Conservation (phyloP, 2,113 vertebrate genomes). For the Varanus komodoensis region DNA sequence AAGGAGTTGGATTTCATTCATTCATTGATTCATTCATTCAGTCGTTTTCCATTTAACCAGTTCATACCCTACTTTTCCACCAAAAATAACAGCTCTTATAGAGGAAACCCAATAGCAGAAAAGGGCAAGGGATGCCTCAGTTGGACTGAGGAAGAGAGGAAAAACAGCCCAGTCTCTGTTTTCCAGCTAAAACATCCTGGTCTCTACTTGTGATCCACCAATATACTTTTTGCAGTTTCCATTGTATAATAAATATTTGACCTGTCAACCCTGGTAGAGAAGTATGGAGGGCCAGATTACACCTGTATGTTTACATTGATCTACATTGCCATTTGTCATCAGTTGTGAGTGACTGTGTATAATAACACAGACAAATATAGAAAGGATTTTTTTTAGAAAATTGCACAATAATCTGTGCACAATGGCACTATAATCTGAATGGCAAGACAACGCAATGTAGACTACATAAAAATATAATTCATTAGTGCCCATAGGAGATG, state of each 20-base stretch:
- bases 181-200: neutral
- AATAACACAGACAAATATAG: fast-evolving
- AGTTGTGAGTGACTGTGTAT: slow-evolving; percentile 23
- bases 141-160: neutral
- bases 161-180: neutral
- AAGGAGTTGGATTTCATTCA: neutral
- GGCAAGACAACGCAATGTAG: slow-evolving; percentile 5
- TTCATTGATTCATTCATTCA: too few species aligned
- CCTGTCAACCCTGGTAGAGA: neutral
- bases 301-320: slow-evolving; percentile 35
- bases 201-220: neutral
- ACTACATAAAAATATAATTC: slow-evolving; percentile 11
- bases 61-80: too few species aligned
- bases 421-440: neutral
- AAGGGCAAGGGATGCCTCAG: neutral
- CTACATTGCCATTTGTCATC: slow-evolving; percentile 35
- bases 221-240: neutral
- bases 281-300: neutral
- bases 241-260: slow-evolving; percentile 9
- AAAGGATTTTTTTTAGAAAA: neutral
- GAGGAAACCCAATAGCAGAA: neutral
- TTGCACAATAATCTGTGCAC: neutral
- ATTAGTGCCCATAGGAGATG: neutral
- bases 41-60: too few species aligned
- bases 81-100: neutral